These are phyloP conservation scores for Serinus canaria DNA, from an alignment of 2,113 vertebrate species.

Conservation along the genomic window DNA sequence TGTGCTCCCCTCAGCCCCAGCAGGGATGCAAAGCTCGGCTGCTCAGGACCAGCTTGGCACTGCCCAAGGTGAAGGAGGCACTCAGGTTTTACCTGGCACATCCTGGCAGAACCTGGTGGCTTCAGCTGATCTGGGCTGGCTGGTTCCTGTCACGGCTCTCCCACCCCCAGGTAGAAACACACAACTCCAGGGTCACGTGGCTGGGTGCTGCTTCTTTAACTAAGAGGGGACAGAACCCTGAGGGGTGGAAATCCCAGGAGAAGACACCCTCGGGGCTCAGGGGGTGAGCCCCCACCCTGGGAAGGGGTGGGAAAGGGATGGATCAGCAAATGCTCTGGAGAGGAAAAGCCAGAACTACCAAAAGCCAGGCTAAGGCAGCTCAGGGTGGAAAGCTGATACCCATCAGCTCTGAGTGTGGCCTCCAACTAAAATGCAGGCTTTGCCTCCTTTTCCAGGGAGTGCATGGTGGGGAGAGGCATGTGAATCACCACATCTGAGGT, in stretches of 20 bases:
- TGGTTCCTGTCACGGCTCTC: background rate
- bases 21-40: background rate
- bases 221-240: background rate
- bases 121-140: background rate
- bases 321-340: background rate
- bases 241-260: background rate
- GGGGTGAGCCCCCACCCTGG: background rate
- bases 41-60: background rate
- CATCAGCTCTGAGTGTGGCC: background rate
- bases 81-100: background rate
- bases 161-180: background rate
- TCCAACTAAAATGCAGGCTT: background rate
- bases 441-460: background rate
- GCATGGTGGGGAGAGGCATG: background rate
- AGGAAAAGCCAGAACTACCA: background rate
- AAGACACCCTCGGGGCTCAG: background rate
- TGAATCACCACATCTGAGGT: background rate
- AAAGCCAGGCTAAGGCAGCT: background rate
- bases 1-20: background rate
- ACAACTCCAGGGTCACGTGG: background rate
- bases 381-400: background rate
- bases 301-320: background rate
- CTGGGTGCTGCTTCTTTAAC: background rate
- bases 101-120: constrained; percentile 14
- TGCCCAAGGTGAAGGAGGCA: background rate